Conservation (phyloP, 1,140 invertebrate genomes). For the Drosophila navojoa region DNA sequence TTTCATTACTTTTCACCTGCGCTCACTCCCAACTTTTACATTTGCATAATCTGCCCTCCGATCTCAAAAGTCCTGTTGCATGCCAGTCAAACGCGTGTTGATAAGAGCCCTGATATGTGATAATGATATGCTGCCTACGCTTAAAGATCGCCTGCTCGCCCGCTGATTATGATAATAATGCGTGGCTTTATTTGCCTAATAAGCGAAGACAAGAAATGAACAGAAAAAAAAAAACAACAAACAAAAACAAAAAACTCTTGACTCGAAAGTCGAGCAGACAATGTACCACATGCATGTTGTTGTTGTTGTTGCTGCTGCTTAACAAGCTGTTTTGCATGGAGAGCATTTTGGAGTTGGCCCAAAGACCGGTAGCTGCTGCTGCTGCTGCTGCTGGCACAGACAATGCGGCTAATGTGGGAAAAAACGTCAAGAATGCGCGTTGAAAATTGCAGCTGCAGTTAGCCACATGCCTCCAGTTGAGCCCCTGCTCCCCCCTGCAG, state of each 20-base stretch:
- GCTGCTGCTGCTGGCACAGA: constrained; percentile 31
- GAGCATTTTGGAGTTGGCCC: neutral
- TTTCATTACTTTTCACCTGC: neutral
- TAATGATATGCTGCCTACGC: constrained; percentile 43
- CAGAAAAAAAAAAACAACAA: neutral
- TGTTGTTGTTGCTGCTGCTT: constrained; percentile 55
- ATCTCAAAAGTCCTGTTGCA: constrained; percentile 31
- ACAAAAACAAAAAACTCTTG: neutral
- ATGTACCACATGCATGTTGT: constrained; percentile 48
- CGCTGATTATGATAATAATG: constrained; percentile 74
- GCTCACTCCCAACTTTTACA: neutral
- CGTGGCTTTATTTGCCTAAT: constrained; percentile 67
- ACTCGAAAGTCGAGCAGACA: constrained; percentile 70
- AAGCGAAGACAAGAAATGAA: constrained; percentile 35
- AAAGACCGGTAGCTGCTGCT: constrained; percentile 18
- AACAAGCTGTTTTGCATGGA: constrained; percentile 82
- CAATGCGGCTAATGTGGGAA: constrained; percentile 81
- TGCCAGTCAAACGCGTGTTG: constrained; percentile 34
- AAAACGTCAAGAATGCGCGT: constrained; percentile 80
- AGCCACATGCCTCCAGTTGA: constrained; percentile 21
- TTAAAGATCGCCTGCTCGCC: neutral
- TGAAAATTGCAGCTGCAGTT: constrained; percentile 56
- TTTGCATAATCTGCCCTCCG: neutral
- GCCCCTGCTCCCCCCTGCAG: neutral
- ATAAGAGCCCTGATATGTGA: constrained; percentile 62